A percentile compares a stretch with the other conserved stretches of the same genome.
phyloP scores from a whole-genome alignment of 1,140 invertebrate genomes.

The Proales similis region DNA sequence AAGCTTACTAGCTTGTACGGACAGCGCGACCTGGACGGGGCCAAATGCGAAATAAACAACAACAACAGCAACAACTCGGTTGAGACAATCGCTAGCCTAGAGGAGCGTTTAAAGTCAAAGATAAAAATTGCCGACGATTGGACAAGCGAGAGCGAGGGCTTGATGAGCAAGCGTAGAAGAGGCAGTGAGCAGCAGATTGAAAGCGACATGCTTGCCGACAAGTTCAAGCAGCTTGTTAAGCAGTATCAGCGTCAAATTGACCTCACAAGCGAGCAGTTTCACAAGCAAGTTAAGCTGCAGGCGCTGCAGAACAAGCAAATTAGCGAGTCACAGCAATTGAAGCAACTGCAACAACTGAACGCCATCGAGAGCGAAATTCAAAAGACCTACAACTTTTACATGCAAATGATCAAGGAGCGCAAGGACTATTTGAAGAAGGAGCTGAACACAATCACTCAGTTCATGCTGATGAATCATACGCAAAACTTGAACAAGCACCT shows the following conservation, averaged over 20 bases:
- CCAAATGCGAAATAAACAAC: constrained; percentile 1
- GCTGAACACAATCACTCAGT: constrained; percentile 33
- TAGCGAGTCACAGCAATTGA: constrained; percentile 12
- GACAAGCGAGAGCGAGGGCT: too few relatives aligned
- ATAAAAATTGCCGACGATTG: too few relatives aligned
- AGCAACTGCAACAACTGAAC: constrained; percentile 24
- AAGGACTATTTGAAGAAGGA: constrained; percentile 31
- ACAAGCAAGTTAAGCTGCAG: too few relatives aligned
- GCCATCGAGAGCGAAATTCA: constrained; percentile 26
- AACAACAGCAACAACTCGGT: constrained; percentile 28
- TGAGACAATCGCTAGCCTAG: too few relatives aligned
- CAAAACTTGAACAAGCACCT: constrained; percentile 34
- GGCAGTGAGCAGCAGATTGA: too few relatives aligned
- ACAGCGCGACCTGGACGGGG: background rate
- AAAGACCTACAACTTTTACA: constrained; percentile 34
- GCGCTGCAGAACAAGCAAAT: too few relatives aligned
- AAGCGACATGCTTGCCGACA: too few relatives aligned
- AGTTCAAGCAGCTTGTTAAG: too few relatives aligned
- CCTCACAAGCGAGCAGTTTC: too few relatives aligned
- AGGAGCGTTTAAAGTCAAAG: too few relatives aligned
- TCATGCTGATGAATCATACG: constrained; percentile 27
- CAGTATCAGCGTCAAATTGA: too few relatives aligned
- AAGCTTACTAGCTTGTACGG: background rate
- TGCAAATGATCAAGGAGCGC: constrained; percentile 34
- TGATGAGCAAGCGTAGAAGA: too few relatives aligned